Base-by-base conservation (phyloP, 2,888 invertebrate genomes). In the Aphodius sticticus region DNA sequence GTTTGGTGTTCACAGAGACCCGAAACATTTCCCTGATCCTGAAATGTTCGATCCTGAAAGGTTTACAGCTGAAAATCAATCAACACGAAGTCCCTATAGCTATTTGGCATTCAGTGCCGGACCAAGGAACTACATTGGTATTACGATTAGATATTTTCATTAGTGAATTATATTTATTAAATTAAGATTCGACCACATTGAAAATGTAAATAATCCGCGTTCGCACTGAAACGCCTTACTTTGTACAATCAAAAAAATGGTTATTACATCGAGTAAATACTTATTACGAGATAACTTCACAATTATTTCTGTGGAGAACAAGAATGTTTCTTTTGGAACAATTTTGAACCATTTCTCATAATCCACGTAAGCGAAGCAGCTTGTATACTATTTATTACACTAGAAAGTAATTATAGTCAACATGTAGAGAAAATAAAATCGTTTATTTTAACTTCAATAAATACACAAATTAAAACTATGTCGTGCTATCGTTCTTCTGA, bases 171-270 rank as follows among this genome's bases (percentile, higher is more conserved):
- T 35, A 71, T 5, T 71, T 12, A 26, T 71, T 74, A 14, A 16
- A 14, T 78, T n/a, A 14, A 84, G 84, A 89, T 77, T 90, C 90
- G 84, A 90, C 87, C 71, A 88, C 91, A 86, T 85, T 92, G 84
- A 91, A 92, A 85, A 86, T 92, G 81, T 92, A 92, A 85, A 88
- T 90, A 0, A 86, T 88, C 0, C 79, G n/a, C n/a, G n/a, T n/a
- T n/a, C n/a, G n/a, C n/a, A n/a, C n/a, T n/a, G n/a, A n/a, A n/a
- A n/a, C n/a, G n/a, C n/a, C n/a, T n/a, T n/a, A n/a, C n/a, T n/a
- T n/a, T n/a, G n/a, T n/a, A n/a, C n/a, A n/a, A n/a, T n/a, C n/a
- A n/a, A n/a, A n/a, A n/a, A n/a, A n/a, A n/a, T n/a, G n/a, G n/a
- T n/a, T n/a, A n/a, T n/a, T n/a, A n/a, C n/a, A n/a, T n/a, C n/a